Evolutionary conservation across 1,140 invertebrate species (phyloP), one percentile per base, ranked within the genome.

Genomic region (Orchestia grillus): DNA sequence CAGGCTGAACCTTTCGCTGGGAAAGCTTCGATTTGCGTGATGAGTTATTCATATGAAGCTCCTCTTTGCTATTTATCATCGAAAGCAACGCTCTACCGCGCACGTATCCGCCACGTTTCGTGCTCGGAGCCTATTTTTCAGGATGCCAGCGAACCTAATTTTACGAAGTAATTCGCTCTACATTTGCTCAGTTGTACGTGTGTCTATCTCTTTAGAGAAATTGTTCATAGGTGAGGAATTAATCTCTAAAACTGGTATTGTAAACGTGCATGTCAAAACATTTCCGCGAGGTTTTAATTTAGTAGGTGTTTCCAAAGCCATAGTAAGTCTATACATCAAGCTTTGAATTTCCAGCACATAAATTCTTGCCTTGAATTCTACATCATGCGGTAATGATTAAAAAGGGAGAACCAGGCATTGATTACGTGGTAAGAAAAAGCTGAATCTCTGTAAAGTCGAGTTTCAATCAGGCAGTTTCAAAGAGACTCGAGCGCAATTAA

Each of bases 11-110:
- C 88, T 77, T 77, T 77, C 62, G 15, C 62, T 77, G 62, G 62
- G 62, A 77, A 77, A 77, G 62, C 62, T 77, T 77, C 62, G 62
- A 77, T 77, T 77, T 77, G 62, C 62, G 62, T 77, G 62, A 77
- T 77, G 62, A 77, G 62, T 77, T 77, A 77, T 77, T 77, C 62
- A 77, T 77, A 77, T 77, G 62, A 77, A 77, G 15, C 62, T 77
- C 62, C 62, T 77, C 62, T 77, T 77, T 77, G 28, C 62, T 77
- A 77, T 77, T 77, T 77, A 77, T 77, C 62, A 77, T 77, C 62
- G 11, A 77, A n/a, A 15, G 62, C 62, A 77, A 77, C 28, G 62
- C 62, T 77, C 62, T 19, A 77, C 62, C 62, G 62, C 62, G 28
- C 62, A 19, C 11, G 36, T 36, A 77, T 77, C 62, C 62, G 62